Base-by-base conservation (phyloP, 2,888 invertebrate genomes). In the Trissonchulus latispiculum region DNA sequence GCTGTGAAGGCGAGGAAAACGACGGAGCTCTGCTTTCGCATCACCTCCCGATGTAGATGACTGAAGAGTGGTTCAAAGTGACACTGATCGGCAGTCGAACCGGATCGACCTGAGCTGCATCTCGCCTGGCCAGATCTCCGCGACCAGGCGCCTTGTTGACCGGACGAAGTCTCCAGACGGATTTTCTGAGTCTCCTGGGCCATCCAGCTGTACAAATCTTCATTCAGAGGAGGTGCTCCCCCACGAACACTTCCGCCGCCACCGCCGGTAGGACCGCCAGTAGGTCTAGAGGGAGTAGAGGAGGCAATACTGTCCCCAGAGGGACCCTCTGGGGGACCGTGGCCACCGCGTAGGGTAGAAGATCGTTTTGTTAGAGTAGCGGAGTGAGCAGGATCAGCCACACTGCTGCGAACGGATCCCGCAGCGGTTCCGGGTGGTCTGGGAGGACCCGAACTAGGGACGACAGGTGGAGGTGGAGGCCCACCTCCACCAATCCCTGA, bases 161-260 rank as follows among this genome's bases (percentile, higher is more conserved):
- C 23, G 1, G 32, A 29, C 36, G 31, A 28, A 23, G 72, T 29
- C 36, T 73, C 72, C 31, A 31, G 35, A n/a, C 61, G 71, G 1
- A 35, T 36, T 31, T 72, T 73, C 1, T 72, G 37, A 8, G 35
- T 32, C 80, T 95, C 94, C 79, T 92, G 91, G 0, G 92, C 93
- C 95, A 95, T 95, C 95, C 95, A 95, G 79, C 91, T 91, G 83
- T 95, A 95, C 64, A 95, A 86, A 84, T 95, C 94, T 81, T 93
- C 93, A n/a, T 89, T 28, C 23, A 23, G 36, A n/a, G 59, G n/a
- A 62, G 23, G 8, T 33, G 23, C 3, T 59, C 18, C 8, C 66
- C 29, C n/a, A 8, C 62, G 8, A 2, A n/a, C 36, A 18, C 1
- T 28, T 28, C 2, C 62, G 35, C 28, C 32, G 23, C 67, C 59